phyloP scores from a whole-genome alignment of 2,797 vertebrate species.

The Eulemur coronatus region DNA sequence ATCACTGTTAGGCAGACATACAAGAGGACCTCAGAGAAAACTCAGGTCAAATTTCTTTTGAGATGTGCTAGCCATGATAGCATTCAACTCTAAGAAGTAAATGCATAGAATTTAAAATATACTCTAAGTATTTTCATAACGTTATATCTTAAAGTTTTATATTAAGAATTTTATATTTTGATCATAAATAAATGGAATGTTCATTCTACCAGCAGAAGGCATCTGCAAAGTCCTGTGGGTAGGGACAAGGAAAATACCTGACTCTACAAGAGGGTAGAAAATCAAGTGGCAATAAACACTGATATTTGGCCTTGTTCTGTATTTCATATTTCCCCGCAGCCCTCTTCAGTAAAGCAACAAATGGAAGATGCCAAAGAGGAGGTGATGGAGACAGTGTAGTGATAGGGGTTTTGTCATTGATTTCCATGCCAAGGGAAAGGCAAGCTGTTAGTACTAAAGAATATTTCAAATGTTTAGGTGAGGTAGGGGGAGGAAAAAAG shows the following conservation, averaged over 20 bases:
- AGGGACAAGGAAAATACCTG: neutral
- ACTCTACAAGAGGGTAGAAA: neutral
- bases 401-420: neutral
- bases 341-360: neutral
- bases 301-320: neutral
- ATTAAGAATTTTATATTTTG: neutral
- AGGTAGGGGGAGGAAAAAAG: too few species aligned
- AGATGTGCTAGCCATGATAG: neutral
- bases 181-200: neutral
- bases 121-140: neutral
- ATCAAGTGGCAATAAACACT: neutral
- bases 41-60: neutral
- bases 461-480: neutral
- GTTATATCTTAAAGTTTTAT: neutral
- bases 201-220: neutral
- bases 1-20: neutral
- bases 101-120: neutral
- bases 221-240: neutral
- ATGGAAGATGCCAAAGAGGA: neutral
- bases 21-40: neutral
- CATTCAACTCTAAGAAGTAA: neutral
- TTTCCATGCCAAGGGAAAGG: neutral
- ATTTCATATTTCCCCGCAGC: neutral
- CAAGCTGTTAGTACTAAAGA: neutral
- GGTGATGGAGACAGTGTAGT: neutral